Percentiles rank a stretch among this genome's conserved stretches.
These are phyloP conservation scores for Ciconia nigra DNA, from an alignment of 2,797 vertebrate genomes.

Conservation along the genomic window DNA sequence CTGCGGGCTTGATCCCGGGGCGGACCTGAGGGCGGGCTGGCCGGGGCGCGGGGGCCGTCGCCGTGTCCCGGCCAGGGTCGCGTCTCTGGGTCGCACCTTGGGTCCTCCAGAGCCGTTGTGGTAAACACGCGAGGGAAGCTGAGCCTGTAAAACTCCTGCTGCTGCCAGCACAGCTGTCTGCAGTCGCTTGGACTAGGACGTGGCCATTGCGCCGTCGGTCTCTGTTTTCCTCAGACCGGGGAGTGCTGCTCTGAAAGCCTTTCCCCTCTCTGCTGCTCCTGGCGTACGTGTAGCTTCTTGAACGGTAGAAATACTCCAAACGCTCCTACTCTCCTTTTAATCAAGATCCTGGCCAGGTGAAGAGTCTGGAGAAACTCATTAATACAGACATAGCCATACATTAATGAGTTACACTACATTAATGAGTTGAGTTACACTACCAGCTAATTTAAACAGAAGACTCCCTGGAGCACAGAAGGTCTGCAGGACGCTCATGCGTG, in stretches of 20 bases:
- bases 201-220: accelerated
- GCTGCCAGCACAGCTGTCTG: background rate
- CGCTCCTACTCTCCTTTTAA: accelerated
- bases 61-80: background rate
- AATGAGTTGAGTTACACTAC: too few relatives aligned
- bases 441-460: background rate
- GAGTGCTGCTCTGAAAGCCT: accelerated
- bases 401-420: too few relatives aligned
- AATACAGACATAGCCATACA: accelerated
- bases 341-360: background rate
- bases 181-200: accelerated
- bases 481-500: accelerated
- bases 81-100: background rate
- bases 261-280: background rate
- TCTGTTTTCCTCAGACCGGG: accelerated
- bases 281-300: background rate
- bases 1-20: background rate
- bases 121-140: accelerated
- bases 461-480: background rate
- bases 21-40: background rate
- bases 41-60: background rate
- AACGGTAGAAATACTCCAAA: background rate
- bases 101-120: background rate
- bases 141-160: too few relatives aligned
- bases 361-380: background rate